Base-by-base conservation (phyloP, 2,113 vertebrate species). In the Rhinoderma darwinii region DNA sequence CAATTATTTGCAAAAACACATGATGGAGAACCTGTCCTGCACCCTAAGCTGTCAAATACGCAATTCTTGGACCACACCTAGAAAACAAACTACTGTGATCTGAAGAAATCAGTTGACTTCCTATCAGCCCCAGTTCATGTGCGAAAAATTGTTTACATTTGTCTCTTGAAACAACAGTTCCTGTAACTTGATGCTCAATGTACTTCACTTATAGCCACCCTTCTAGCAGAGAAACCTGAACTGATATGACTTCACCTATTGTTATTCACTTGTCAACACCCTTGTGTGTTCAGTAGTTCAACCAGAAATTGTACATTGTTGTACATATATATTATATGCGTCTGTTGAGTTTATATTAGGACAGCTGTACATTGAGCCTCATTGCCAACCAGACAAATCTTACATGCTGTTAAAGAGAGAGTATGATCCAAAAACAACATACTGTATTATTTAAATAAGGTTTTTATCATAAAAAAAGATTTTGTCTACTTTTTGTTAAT, bases 261-360 rank as follows among this genome's bases (percentile, higher is more conserved):
- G 84, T 68, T 78, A 77, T 50, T 77, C 56, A 30, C 14, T 74
- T 84, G 84, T 86, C 54, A 78, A 77, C 77, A 86, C 85, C 85
- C 85, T 81, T 82, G n/a, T 81, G 78, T 82, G 51, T 73, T 56
- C 30, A 81, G 85, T 86, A 37, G 76, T 61, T 82, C 15, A 86
- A 86, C 77, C 85, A 73, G 85, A 86, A 86, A 73, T 86, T 86
- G 77, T 81, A 30, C 61, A 86, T 86, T 78, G 73, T 77, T 79
- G 25, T 72, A 14, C 77, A 50, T 85, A 72, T 66, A 20, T 86
- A 39, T 39, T 54, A 72, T 73, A 73, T 81, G 44, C 20, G 73
- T 27, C 61, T 72, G 17, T 43, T n/a, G 63, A 63, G 84, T 86
- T 86, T 68, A 81, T 41, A 50, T 47, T 72, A 66, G 84, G 84